Evolutionary conservation across 2,113 vertebrate genomes (phyloP).

Genomic region (Forbesichthys papilliferus): DNA sequence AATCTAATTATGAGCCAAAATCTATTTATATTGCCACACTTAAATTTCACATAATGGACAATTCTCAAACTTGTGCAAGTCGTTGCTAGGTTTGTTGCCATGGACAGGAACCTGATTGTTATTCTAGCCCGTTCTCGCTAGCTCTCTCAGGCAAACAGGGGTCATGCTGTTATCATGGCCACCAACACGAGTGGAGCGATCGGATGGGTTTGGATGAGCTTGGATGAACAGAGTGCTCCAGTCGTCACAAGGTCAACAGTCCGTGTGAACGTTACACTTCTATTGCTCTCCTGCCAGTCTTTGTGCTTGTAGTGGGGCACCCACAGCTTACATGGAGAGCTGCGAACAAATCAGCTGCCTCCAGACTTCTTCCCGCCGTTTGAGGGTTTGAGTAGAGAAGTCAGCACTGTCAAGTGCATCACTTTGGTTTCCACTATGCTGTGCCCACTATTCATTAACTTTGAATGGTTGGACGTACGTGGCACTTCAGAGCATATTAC

Average conservation of each 20-base stretch:
- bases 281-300: constrained; percentile 14
- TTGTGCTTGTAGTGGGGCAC: background rate
- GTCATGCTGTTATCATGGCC: constrained; percentile 31
- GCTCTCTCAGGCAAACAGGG: constrained; percentile 26
- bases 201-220: constrained; percentile 21
- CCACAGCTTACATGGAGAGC: constrained; percentile 3
- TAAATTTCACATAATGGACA: background rate
- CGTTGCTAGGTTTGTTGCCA: constrained; percentile 39
- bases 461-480: constrained; percentile 3
- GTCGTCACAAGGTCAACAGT: constrained; percentile 37
- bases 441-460: constrained; percentile 33
- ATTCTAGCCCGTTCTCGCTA: constrained; percentile 26
- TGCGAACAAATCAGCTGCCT: constrained; percentile 39
- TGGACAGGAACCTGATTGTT: constrained; percentile 36
- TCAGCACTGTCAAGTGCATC: constrained; percentile 47
- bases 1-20: background rate
- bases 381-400: constrained; percentile 42
- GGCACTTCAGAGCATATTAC: constrained; percentile 32
- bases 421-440: constrained; percentile 28
- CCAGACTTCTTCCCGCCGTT: constrained; percentile 26
- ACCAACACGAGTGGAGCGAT: constrained; percentile 3
- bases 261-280: background rate
- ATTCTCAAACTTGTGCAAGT: background rate
- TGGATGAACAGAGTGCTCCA: constrained; percentile 3
- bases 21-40: background rate